Conservation (phyloP, 2,113 vertebrate genomes). For the Panthera leo region DNA sequence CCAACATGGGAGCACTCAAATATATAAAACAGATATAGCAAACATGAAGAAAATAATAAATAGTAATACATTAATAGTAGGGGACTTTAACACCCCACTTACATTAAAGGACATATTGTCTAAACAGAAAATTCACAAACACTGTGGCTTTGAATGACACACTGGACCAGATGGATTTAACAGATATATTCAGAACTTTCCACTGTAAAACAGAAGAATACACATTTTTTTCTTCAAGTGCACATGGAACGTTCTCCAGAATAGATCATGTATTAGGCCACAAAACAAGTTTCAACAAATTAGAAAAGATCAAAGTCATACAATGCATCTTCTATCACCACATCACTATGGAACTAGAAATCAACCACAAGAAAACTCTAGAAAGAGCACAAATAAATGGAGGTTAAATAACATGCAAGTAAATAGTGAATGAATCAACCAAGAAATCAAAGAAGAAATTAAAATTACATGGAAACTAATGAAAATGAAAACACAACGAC, state of each 20-base stretch:
- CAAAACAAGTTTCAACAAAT: not conserved
- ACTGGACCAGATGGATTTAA: not conserved
- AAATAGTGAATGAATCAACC: not conserved
- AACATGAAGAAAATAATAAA: not conserved
- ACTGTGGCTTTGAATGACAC: not conserved
- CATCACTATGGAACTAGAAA: not conserved
- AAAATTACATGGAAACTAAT: not conserved
- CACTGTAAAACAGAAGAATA: not conserved
- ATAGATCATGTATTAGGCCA: not conserved
- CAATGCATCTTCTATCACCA: not conserved
- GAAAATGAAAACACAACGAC: not conserved
- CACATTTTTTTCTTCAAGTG: not conserved
- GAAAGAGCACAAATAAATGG: not conserved
- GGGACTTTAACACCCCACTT: not conserved
- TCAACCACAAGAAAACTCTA: not conserved
- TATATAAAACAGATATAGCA: not conserved
- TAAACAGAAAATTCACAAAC: not conserved
- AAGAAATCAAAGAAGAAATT: not conserved
- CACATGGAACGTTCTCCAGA: not conserved
- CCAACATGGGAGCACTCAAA: not conserved
- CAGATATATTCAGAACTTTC: not conserved
- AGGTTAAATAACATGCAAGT: not conserved
- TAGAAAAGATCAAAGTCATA: not conserved
- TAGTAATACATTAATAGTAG: not conserved
- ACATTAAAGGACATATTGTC: not conserved